phyloP scores from a whole-genome alignment of 2,888 invertebrate genomes.

The Gymnocheta viridis region DNA sequence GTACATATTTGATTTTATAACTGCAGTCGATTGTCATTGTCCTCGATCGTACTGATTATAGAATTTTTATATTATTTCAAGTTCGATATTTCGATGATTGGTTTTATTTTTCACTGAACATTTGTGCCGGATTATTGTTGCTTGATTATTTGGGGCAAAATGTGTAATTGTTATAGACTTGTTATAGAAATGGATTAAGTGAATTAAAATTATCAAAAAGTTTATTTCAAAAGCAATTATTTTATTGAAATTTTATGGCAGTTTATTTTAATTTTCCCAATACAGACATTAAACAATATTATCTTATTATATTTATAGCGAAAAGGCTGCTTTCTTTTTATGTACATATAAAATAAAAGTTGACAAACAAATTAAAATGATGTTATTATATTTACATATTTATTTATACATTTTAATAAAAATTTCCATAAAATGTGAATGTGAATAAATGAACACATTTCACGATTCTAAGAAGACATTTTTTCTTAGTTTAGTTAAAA shows the following conservation, averaged over 20 bases:
- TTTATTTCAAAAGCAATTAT: background rate
- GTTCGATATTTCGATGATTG: slow-evolving; percentile 41
- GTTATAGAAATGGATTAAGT: slow-evolving; percentile 13
- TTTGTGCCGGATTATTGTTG: background rate
- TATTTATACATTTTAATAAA: background rate
- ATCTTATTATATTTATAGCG: background rate
- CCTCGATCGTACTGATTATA: slow-evolving; percentile 12
- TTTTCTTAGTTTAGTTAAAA: background rate
- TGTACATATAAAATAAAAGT: background rate
- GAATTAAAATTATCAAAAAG: slow-evolving; percentile 3
- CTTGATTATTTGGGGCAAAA: background rate
- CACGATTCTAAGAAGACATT: background rate
- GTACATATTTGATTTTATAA: slow-evolving; percentile 31
- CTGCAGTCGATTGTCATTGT: slow-evolving; percentile 37
- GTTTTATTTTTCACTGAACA: slow-evolving; percentile 24
- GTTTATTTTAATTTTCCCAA: background rate
- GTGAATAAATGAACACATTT: background rate
- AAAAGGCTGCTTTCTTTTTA: background rate
- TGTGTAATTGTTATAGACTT: background rate
- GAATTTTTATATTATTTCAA: slow-evolving; percentile 34
- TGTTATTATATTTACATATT: background rate
- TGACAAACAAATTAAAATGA: background rate
- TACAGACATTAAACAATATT: background rate
- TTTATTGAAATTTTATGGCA: slow-evolving; percentile 11
- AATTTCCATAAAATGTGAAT: slow-evolving; percentile 11